Conservation (phyloP, 1,140 invertebrate genomes). For the Zophobas morio region DNA sequence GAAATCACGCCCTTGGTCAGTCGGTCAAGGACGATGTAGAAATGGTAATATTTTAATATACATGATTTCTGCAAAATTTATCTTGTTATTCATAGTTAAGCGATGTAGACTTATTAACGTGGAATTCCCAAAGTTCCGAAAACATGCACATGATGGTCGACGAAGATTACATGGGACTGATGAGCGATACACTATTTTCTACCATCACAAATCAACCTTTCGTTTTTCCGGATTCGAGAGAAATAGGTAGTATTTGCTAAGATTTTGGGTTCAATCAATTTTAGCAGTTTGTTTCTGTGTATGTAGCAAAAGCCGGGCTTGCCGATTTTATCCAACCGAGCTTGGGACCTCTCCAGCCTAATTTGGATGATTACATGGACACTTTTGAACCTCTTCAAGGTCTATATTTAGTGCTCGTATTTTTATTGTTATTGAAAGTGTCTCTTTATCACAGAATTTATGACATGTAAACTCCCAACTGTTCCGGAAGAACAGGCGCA, state of each 20-base stretch:
- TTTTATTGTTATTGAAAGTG: background rate
- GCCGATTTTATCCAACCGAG: conserved; percentile 99
- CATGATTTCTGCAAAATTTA: background rate
- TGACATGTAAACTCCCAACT: conserved; percentile 74
- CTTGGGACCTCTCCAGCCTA: conserved; percentile 95
- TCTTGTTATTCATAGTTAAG: conserved; percentile 74
- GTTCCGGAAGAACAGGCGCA: conserved; percentile 75
- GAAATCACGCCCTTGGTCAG: conserved; percentile 85
- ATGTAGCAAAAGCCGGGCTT: conserved; percentile 77
- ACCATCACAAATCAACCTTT: conserved; percentile 93
- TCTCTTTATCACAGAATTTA: conserved; percentile 70
- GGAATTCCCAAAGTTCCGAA: conserved; percentile 76
- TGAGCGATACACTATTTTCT: conserved; percentile 92
- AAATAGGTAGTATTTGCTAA: conserved; percentile 83
- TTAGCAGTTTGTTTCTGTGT: conserved; percentile 43
- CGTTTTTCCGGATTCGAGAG: conserved; percentile 96
- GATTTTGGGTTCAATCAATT: conserved; percentile 15
- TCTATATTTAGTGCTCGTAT: conserved; percentile 63
- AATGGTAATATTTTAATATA: conserved; percentile 73
- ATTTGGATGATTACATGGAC: conserved; percentile 97
- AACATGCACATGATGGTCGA: conserved; percentile 86
- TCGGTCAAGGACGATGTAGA: conserved; percentile 82
- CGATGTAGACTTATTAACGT: conserved; percentile 85
- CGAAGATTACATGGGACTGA: conserved; percentile 91
- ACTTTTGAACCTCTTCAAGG: conserved; percentile 89